Evolutionary conservation across 2,113 vertebrate genomes (phyloP).

Genomic region (Oceanodroma tethys): DNA sequence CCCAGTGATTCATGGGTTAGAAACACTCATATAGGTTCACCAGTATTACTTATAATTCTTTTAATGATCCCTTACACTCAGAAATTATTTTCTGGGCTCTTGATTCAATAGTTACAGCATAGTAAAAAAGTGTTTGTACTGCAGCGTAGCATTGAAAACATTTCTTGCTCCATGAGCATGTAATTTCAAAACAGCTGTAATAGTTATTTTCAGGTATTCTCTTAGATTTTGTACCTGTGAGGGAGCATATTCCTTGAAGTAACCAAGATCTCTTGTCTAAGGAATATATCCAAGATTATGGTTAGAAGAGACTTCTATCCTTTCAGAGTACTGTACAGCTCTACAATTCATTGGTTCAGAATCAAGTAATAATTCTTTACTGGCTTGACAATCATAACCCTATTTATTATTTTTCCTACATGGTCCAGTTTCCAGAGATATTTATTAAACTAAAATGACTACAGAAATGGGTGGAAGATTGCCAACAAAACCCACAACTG

Average conservation of each 20-base stretch:
- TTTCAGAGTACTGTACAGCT: background rate
- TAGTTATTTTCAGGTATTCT: background rate
- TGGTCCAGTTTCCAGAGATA: background rate
- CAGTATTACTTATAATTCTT: background rate
- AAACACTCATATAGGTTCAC: background rate
- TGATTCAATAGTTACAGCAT: background rate
- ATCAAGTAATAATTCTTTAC: background rate
- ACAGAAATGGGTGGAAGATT: background rate
- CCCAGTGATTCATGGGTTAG: background rate
- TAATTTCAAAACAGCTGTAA: background rate
- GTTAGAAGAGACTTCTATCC: background rate
- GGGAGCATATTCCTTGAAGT: background rate
- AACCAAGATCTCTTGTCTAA: background rate
- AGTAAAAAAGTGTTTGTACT: background rate
- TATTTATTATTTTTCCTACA: background rate
- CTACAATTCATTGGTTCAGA: background rate
- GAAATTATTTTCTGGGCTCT: background rate
- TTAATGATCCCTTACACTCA: background rate
- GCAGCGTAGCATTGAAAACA: background rate
- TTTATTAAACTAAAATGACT: background rate
- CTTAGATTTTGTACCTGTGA: background rate
- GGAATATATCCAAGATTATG: background rate
- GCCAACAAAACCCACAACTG: background rate
- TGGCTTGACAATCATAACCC: background rate
- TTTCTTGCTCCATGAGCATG: background rate